Evolutionary conservation across 1,140 invertebrate species (phyloP), one percentile per base, ranked within the genome.

Genomic region (Dreissena rostriformis): DNA sequence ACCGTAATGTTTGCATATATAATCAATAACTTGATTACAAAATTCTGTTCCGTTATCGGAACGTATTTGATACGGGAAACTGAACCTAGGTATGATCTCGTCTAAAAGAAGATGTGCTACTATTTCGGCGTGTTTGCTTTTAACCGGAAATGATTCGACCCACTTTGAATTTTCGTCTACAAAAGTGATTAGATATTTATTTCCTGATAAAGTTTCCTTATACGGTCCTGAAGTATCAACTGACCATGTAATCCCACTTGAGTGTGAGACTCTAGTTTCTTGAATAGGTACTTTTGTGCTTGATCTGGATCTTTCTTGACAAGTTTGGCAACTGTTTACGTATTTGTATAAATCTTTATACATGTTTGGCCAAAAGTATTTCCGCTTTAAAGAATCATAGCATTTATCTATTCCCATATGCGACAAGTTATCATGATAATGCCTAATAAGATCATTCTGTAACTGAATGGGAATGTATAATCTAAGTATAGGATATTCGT

Each of bases 321-420:
- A 76, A 4, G 22, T 28, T 14, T 65, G 14, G 24, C 74, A 76
- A 51, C 66, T 61, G 7, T 53, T 61, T 14, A 8, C 29, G 28
- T 76, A 63, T 12, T 11, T 65, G 12, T 24, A n/a, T 24, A 76
- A 26, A 76, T 65, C 4, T 61, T 29, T 28, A 49, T 65, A 76
- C 61, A 76, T 39, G 61, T 76, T 39, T 65, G n/a, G n/a, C 55
- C 55, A 78, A 28, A 28, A 67, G 53, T 78, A 78, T 49, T 78
- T 78, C 1, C 28, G 12, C 24, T 78, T 78, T 8, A 65, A 19
- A 5, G 75, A n/a, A 39, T 28, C 26, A 53, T 78, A 78, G 65
- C 75, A 78, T 67, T 78, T 78, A 67, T 78, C 39, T 8, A 52
- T 19, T 5, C 75, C 75, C 28, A 51, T 8, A 24, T 67, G 63